Percentiles rank a stretch among this genome's conserved stretches.
These are phyloP conservation scores for Agrotis ipsilon DNA, from an alignment of 2,888 invertebrate species.

Conservation along the genomic window DNA sequence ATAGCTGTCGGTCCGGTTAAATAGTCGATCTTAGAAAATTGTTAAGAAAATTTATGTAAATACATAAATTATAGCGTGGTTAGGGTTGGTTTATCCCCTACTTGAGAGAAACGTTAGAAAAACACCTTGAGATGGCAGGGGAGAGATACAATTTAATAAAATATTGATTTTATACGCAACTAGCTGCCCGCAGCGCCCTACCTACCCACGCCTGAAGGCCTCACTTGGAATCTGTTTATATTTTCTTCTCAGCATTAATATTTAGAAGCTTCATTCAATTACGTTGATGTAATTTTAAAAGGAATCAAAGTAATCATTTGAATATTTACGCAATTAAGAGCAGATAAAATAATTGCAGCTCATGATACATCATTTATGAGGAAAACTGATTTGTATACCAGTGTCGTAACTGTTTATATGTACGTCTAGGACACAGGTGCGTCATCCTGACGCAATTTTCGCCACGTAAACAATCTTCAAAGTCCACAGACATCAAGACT, in stretches of 20 bases:
- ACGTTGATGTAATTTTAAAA: slow-evolving; percentile 14
- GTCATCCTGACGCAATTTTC: slow-evolving; percentile 55
- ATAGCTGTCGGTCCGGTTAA: not conserved
- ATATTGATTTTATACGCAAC: slow-evolving; percentile 55
- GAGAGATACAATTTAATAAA: slow-evolving; percentile 56
- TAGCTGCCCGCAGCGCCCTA: slow-evolving; percentile 29
- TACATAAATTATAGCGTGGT: slow-evolving; percentile 7
- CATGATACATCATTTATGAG: slow-evolving; percentile 24
- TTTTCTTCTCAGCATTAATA: slow-evolving; percentile 6
- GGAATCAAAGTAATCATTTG: not conserved
- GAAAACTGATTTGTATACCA: slow-evolving; percentile 36
- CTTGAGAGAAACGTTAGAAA: slow-evolving; percentile 20
- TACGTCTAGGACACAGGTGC: slow-evolving; percentile 60
- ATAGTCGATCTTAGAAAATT: slow-evolving; percentile 10
- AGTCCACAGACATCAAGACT: slow-evolving; percentile 43
- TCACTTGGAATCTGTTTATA: slow-evolving; percentile 18
- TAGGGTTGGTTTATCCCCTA: slow-evolving; percentile 7
- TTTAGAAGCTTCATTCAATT: not conserved
- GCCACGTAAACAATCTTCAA: slow-evolving; percentile 48
- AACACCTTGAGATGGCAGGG: slow-evolving; percentile 25
- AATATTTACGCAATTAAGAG: not conserved
- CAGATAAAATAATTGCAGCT: slow-evolving; percentile 11
- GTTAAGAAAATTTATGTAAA: slow-evolving; percentile 2
- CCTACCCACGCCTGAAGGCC: slow-evolving; percentile 29
- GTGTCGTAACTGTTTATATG: slow-evolving; percentile 29